A percentile compares a stretch with the other conserved stretches of the same genome.
phyloP scores from a whole-genome alignment of 2,113 vertebrate genomes.

The Antechinus stuartii region DNA sequence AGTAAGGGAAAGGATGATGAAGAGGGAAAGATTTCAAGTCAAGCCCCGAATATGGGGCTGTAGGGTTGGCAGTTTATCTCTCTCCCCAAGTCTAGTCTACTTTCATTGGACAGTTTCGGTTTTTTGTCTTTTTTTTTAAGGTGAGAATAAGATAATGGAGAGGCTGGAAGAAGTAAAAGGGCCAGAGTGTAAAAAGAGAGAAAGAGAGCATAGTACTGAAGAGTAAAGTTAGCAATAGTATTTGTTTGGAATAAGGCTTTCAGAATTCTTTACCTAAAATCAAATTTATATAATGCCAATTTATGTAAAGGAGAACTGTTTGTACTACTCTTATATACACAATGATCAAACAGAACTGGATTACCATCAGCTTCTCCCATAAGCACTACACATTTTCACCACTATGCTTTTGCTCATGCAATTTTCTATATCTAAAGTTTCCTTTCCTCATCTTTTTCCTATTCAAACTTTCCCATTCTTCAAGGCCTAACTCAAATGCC shows the following conservation, averaged over 20 bases:
- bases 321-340: neutral
- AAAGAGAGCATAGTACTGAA: neutral
- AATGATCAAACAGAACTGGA: neutral
- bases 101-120: neutral
- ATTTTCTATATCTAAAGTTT: neutral
- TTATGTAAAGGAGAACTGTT: neutral
- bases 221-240: neutral
- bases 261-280: neutral
- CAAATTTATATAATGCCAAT: neutral
- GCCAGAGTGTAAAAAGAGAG: neutral
- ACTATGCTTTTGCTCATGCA: neutral
- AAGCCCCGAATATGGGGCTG: neutral
- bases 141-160: neutral
- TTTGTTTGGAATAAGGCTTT: neutral
- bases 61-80: neutral
- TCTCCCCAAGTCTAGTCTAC: neutral
- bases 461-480: fast-evolving
- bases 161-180: neutral
- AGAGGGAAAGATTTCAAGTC: neutral
- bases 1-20: neutral
- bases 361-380: neutral
- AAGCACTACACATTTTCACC: neutral
- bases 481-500: neutral
- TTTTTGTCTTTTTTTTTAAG: neutral
- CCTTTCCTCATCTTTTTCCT: neutral